Evolutionary conservation across 2,113 vertebrate species (phyloP), one percentile per base, ranked within the genome.

Genomic region (Xenotilapia longispinis): DNA sequence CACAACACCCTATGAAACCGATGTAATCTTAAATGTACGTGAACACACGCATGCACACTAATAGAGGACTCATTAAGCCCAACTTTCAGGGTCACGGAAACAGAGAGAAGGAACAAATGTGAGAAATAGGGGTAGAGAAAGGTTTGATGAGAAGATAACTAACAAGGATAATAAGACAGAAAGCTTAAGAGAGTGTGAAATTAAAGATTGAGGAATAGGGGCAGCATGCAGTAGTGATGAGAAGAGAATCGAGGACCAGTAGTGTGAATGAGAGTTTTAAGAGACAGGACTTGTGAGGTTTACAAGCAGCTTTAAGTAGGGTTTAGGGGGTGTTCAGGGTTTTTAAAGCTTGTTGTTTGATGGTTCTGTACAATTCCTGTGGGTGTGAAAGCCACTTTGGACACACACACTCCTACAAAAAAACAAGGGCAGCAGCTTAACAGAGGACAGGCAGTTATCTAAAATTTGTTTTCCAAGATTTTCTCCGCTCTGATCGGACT

Each of bases 131-230:
- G 80, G 87, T 19, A 63, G 85, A 89, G 60, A 85, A 81, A 80
- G 45, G 55, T 57, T 84, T 85, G 86, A 91, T 90, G 86, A 85
- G 80, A 68, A 54, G 86, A 91, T 87, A 89, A 89, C 85, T 84
- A 83, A 89, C 81, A 49, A 23, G 45, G 80, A 85, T 87, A 85
- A 90, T 63, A 78, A 60, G 80, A 86, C 19, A 19, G 58, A 51
- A 70, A 60, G 31, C 83, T 81, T 68, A 55, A 57, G 81, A 63
- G 84, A 54, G 63, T 57, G 81, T 81, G 83, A 86, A 87, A 80
- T 28, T 49, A 81, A 54, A 54, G 42, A 47, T 6, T 12, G 23
- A 70, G 17, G 63, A 47, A 13, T 40, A 83, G n/a, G 13, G 12
- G 47, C 5, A 53, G 45, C 4, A 19, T 23, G 17, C n/a, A 23